Percentiles rank a stretch among this genome's conserved stretches.
These are phyloP conservation scores for Rhodophaea formosa DNA, from an alignment of 2,888 invertebrate species.

Conservation along the genomic window DNA sequence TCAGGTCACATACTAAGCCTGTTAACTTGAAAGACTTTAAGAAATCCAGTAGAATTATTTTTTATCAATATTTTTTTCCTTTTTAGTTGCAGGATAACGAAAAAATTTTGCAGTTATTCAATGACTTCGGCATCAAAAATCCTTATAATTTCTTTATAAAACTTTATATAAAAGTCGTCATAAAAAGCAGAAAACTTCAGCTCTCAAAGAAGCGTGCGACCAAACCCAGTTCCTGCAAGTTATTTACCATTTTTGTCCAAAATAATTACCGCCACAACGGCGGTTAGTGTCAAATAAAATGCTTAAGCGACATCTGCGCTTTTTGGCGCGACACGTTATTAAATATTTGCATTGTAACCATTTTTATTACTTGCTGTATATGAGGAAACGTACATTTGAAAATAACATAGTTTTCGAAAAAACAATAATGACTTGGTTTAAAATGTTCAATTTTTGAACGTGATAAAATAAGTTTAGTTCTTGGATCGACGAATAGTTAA, in stretches of 20 bases:
- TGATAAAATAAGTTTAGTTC: too few species aligned
- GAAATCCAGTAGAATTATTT: too few species aligned
- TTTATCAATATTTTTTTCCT: too few species aligned
- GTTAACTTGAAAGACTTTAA: too few species aligned
- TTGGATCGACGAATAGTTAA: too few species aligned
- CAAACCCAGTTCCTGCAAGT: not conserved
- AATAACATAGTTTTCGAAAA: not conserved
- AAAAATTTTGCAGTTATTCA: too few species aligned
- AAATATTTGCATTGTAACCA: slow-evolving; percentile 7
- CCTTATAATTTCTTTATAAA: not conserved
- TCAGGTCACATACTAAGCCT: too few species aligned
- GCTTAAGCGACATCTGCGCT: not conserved
- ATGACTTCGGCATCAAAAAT: too few species aligned
- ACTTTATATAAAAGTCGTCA: not conserved
- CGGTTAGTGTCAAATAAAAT: slow-evolving; percentile 12
- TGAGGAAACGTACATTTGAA: not conserved
- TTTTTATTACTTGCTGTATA: not conserved
- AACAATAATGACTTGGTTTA: too few species aligned
- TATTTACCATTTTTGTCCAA: slow-evolving; percentile 14
- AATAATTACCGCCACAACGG: slow-evolving; percentile 2
- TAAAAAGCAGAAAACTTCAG: not conserved
- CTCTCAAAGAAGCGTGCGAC: not conserved
- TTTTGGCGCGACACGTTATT: slow-evolving; percentile 12
- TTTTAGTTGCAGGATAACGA: too few species aligned
- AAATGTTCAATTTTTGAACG: too few species aligned